These are phyloP conservation scores for Lamprotornis superbus DNA, from an alignment of 2,113 vertebrate genomes.

Conservation along the genomic window DNA sequence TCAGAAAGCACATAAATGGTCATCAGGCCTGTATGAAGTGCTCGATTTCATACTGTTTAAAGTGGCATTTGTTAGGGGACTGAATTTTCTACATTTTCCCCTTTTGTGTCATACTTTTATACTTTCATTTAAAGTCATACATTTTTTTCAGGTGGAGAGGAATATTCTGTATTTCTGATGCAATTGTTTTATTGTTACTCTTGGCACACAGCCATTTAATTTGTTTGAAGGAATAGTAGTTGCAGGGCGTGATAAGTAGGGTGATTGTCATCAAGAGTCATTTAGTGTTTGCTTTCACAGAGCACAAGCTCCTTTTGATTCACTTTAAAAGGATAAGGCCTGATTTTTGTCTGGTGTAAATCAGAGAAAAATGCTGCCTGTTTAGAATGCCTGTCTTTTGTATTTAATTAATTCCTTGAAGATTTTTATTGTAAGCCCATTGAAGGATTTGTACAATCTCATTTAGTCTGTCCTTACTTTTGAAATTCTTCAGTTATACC, in stretches of 20 bases:
- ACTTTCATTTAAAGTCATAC: not conserved
- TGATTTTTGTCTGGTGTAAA: not conserved
- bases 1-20: not conserved
- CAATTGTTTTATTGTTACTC: not conserved
- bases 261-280: not conserved
- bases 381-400: not conserved
- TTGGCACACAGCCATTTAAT: not conserved
- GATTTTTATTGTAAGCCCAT: constrained; percentile 14
- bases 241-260: not conserved
- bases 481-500: not conserved
- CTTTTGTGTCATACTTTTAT: not conserved
- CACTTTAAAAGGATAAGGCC: not conserved
- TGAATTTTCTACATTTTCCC: not conserved
- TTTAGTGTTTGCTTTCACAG: not conserved
- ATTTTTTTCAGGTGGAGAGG: not conserved
- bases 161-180: not conserved
- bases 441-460: constrained; percentile 15
- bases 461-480: not conserved
- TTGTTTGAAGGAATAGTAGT: not conserved
- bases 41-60: not conserved
- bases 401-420: constrained; percentile 26
- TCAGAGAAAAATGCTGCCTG: not conserved
- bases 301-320: not conserved
- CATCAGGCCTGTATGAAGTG: not conserved
- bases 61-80: not conserved